phyloP scores from a whole-genome alignment of 2,113 vertebrate genomes.

The Brevimyrus niger region DNA sequence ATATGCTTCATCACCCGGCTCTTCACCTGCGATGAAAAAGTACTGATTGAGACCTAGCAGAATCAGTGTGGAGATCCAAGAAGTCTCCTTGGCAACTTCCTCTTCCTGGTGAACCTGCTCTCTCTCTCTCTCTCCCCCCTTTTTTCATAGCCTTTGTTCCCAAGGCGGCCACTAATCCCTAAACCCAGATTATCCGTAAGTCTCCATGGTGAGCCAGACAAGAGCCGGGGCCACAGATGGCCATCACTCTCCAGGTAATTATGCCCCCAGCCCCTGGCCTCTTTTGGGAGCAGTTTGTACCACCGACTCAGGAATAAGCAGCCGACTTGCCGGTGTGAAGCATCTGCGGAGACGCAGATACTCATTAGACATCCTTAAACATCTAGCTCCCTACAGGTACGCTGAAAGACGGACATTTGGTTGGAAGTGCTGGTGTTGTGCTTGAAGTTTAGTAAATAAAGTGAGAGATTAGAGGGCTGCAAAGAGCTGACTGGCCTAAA shows the following conservation, averaged over 20 bases:
- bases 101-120: neutral
- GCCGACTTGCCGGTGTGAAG: neutral
- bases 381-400: neutral
- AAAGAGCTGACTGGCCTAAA: neutral
- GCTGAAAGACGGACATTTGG: neutral
- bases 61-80: neutral
- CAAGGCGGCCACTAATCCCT: constrained; percentile 62
- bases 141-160: constrained; percentile 38
- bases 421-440: neutral
- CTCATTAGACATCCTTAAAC: neutral
- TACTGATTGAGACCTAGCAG: neutral
- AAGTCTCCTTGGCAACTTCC: neutral
- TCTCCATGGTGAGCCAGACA: constrained; percentile 45
- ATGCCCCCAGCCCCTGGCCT: constrained; percentile 2
- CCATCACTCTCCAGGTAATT: constrained; percentile 47
- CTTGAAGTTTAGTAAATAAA: neutral
- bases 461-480: neutral
- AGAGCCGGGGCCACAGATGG: constrained; percentile 55
- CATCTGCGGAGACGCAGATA: neutral
- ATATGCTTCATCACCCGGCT: neutral
- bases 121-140: neutral
- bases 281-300: neutral
- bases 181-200: constrained; percentile 74
- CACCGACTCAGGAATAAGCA: constrained; percentile 21
- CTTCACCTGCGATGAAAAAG: neutral